A percentile compares a stretch with the other conserved stretches of the same genome.
These are phyloP conservation scores for Chelon auratus DNA, from an alignment of 2,797 vertebrate species.

Conservation along the genomic window DNA sequence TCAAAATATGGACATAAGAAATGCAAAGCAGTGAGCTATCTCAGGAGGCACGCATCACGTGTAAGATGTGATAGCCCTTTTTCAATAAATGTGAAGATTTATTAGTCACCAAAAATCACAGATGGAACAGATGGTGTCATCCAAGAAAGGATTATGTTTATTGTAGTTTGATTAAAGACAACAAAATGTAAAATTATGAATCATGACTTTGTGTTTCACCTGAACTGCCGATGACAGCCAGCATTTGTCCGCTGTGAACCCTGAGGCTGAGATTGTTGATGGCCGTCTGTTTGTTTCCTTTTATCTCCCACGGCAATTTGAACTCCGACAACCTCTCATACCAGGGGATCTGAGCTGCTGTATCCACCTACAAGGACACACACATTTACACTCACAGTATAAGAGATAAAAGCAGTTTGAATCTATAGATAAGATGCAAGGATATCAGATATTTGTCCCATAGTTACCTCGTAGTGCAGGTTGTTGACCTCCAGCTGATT, in stretches of 20 bases:
- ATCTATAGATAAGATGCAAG: not conserved
- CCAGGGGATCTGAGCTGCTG: constrained; percentile 93
- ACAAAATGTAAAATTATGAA: not conserved
- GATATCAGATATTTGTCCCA: not conserved
- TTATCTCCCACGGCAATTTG: constrained; percentile 90
- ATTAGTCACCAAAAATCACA: not conserved
- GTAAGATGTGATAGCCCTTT: not conserved
- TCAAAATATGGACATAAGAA: too few species aligned
- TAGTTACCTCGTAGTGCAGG: constrained; percentile 92
- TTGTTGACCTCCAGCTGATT: constrained; percentile 92
- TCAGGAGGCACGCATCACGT: too few species aligned
- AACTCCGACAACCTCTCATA: constrained; percentile 91
- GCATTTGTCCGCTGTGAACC: constrained; percentile 95
- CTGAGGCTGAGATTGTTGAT: constrained; percentile 91
- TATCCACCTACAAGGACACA: constrained; percentile 85
- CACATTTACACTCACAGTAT: not conserved
- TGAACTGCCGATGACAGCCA: constrained; percentile 95
- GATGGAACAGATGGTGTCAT: not conserved
- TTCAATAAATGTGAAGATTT: too few species aligned
- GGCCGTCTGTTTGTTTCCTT: constrained; percentile 80
- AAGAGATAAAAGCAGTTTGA: not conserved
- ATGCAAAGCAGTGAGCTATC: too few species aligned
- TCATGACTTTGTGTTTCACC: constrained; percentile 79
- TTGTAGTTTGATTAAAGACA: not conserved
- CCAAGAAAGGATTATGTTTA: not conserved